A percentile compares a stretch with the other conserved stretches of the same genome.
Conservation (phyloP, 2,113 vertebrate species). For the Dicerorhinus sumatrensis region DNA sequence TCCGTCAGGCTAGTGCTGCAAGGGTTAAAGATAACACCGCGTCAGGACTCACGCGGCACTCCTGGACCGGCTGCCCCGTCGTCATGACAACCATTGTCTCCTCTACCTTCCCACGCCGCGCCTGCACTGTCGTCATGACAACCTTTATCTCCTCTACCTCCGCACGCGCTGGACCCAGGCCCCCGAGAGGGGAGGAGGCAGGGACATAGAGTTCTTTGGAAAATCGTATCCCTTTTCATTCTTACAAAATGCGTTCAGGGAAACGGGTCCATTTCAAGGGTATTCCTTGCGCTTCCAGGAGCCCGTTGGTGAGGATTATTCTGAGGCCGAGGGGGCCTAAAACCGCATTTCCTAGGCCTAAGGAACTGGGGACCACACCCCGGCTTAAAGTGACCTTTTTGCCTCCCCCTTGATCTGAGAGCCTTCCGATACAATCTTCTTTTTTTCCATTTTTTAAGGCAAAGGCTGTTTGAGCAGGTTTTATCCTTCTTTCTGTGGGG, state of each 20-base stretch:
- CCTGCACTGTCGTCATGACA: background rate
- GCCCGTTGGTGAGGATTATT: background rate
- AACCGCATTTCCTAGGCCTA: background rate
- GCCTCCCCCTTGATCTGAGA: background rate
- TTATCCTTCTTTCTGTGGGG: background rate
- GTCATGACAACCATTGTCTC: background rate
- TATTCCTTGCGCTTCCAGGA: background rate
- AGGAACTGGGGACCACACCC: background rate
- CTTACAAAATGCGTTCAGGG: no score
- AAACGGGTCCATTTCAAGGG: background rate
- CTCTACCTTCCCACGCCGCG: background rate
- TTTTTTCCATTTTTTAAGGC: background rate
- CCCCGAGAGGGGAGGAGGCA: background rate
- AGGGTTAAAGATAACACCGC: background rate
- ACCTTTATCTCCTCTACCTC: background rate
- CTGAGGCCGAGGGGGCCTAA: no score
- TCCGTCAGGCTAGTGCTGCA: accelerated
- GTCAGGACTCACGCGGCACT: background rate
- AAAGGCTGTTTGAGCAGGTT: background rate
- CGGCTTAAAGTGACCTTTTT: background rate
- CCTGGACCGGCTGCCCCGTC: background rate
- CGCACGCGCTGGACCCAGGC: background rate
- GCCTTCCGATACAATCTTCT: background rate
- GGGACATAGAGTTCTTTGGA: background rate
- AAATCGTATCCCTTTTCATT: background rate